Conservation (phyloP, 2,113 vertebrate species). For the Oplegnathus fasciatus region DNA sequence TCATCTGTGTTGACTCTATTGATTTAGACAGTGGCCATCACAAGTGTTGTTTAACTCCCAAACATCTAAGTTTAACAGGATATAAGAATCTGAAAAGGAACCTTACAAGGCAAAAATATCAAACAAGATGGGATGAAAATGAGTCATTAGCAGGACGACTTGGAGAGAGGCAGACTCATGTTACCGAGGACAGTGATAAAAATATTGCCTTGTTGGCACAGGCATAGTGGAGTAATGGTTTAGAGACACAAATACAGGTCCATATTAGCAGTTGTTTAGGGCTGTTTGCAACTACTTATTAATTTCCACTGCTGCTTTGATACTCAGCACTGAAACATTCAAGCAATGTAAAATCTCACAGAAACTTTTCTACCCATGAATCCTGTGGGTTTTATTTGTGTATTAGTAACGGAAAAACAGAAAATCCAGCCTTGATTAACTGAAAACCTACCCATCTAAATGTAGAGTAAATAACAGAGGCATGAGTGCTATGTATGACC, state of each 20-base stretch:
- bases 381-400: slow-evolving; percentile 19
- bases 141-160: neutral
- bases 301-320: neutral
- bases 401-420: slow-evolving; percentile 3
- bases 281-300: slow-evolving; percentile 2
- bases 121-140: no score
- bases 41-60: neutral
- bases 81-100: neutral
- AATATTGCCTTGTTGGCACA: neutral
- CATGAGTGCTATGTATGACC: neutral
- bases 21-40: neutral
- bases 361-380: neutral
- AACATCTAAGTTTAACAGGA: neutral
- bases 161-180: neutral
- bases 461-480: slow-evolving; percentile 28
- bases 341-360: neutral
- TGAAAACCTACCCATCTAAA: slow-evolving; percentile 12
- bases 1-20: neutral
- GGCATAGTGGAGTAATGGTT: neutral
- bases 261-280: neutral
- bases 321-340: neutral
- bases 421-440: slow-evolving; percentile 7
- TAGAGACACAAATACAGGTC: neutral
- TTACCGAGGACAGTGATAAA: neutral
- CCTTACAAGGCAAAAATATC: neutral